phyloP scores from a whole-genome alignment of 2,797 vertebrate species.

The Sphenodon punctatus region DNA sequence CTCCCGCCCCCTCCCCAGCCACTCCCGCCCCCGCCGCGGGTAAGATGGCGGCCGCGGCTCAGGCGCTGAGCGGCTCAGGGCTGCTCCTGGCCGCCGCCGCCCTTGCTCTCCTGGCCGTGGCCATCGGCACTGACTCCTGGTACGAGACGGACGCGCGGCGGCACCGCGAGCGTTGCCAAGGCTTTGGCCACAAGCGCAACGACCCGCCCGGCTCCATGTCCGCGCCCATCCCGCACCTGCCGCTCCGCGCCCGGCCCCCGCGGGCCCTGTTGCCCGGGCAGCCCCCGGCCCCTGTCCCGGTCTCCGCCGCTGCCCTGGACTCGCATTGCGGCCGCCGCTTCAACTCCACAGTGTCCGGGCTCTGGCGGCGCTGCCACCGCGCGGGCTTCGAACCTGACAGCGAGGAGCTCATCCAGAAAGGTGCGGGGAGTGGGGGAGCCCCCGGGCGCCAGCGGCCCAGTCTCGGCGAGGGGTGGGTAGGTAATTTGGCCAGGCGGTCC shows the following conservation, averaged over 20 bases:
- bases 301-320: slow-evolving; percentile 77
- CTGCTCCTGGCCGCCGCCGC: slow-evolving; percentile 88
- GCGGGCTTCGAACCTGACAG: slow-evolving; percentile 90
- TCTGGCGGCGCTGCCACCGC: slow-evolving; percentile 90
- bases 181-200: slow-evolving; percentile 88
- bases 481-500: neutral
- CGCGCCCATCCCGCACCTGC: slow-evolving; percentile 88
- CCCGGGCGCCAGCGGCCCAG: neutral
- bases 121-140: slow-evolving; percentile 92
- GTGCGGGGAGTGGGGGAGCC: slow-evolving; percentile 53
- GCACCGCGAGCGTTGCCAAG: slow-evolving; percentile 89
- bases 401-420: slow-evolving; percentile 90
- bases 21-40: slow-evolving; percentile 50
- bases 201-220: slow-evolving; percentile 90
- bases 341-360: slow-evolving; percentile 89
- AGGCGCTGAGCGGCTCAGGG: slow-evolving; percentile 88
- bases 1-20: slow-evolving; percentile 31
- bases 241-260: slow-evolving; percentile 84
- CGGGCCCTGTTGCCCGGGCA: slow-evolving; percentile 58
- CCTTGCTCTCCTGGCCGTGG: slow-evolving; percentile 87
- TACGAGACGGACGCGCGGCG: slow-evolving; percentile 92
- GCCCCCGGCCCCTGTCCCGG: neutral
- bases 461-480: neutral
- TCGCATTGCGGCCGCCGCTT: slow-evolving; percentile 90
- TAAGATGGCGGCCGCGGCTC: slow-evolving; percentile 91